These are phyloP conservation scores for Drosophila pseudoananassae DNA, from an alignment of 1,140 invertebrate genomes.

Conservation along the genomic window DNA sequence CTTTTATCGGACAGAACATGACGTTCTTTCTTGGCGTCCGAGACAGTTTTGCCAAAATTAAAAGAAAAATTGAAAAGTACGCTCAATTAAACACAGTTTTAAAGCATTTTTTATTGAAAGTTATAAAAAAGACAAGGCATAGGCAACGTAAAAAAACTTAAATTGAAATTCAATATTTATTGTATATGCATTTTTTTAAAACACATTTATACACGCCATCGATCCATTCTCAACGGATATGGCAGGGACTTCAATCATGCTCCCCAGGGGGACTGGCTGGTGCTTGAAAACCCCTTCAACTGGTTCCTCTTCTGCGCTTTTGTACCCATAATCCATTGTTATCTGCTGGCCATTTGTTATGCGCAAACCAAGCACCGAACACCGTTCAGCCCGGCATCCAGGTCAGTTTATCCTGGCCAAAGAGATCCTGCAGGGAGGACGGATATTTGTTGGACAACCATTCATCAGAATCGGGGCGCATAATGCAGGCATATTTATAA, in stretches of 20 bases:
- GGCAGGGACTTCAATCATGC: conserved; percentile 38
- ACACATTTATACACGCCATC: conserved; percentile 31
- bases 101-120: background rate
- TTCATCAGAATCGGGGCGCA: conserved; percentile 53
- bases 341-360: conserved; percentile 64
- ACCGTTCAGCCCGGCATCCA: conserved; percentile 18
- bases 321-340: conserved; percentile 52
- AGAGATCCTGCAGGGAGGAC: background rate
- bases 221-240: conserved; percentile 32
- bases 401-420: conserved; percentile 30
- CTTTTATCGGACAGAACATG: conserved; percentile 20
- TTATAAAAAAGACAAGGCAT: background rate
- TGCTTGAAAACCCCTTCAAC: conserved; percentile 40
- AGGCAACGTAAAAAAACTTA: background rate
- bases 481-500: conserved; percentile 64
- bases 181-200: background rate
- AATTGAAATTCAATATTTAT: background rate
- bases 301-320: conserved; percentile 21
- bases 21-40: conserved; percentile 7
- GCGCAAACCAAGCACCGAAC: conserved; percentile 28
- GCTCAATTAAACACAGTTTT: conserved; percentile 21
- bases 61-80: conserved; percentile 23
- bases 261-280: conserved; percentile 16
- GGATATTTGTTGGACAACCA: conserved; percentile 32
- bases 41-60: conserved; percentile 39